Evolutionary conservation across 2,113 vertebrate genomes (phyloP), one percentile per base, ranked within the genome.

Genomic region (Toxotes chatareus): DNA sequence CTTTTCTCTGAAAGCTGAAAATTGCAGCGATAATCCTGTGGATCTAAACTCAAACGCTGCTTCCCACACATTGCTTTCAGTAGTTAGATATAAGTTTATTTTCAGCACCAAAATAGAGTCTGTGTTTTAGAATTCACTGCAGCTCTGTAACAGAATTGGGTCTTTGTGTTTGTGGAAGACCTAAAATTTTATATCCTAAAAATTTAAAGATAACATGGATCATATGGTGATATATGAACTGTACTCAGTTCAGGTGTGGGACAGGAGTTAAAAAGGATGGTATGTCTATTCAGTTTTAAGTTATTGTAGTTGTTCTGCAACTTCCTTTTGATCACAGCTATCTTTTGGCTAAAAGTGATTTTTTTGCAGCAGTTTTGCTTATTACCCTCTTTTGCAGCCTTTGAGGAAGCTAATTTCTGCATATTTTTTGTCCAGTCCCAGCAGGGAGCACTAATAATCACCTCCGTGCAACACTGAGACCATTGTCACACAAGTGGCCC

Each of bases 381-480:
- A 86, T 90, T 90, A 89, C 73, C 82, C 60, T 72, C 70, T 80
- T 88, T 91, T 64, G 46, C 62, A 51, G 85, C 49, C 68, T 78
- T 77, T 88, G 68, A 73, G 40, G 56, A 59, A 21, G 82, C 86
- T 76, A 74, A 44, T 91, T 47, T 87, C 34, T 0, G 83, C 80
- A 79, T 73, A 64, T 78, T 74, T 27, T 85, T 76, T 79, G 73
- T 72, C 82, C 65, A 49, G 57, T 79, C 76, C 81, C 82, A 86
- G 76, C 77, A 44, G 86, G 91, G 79, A 88, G 84, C 76, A 68
- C 90, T 91, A 85, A 89, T 91, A 92, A 93, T 91, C 88, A 93
- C 90, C 87, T 83, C 77, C 31, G 66, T 83, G 87, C 79, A 81
- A 91, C 84, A 64, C 68, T 46, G 78, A 71, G 80, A 79, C 82